Conservation (phyloP, 2,888 invertebrate genomes). For the Rhagonycha lutea region DNA sequence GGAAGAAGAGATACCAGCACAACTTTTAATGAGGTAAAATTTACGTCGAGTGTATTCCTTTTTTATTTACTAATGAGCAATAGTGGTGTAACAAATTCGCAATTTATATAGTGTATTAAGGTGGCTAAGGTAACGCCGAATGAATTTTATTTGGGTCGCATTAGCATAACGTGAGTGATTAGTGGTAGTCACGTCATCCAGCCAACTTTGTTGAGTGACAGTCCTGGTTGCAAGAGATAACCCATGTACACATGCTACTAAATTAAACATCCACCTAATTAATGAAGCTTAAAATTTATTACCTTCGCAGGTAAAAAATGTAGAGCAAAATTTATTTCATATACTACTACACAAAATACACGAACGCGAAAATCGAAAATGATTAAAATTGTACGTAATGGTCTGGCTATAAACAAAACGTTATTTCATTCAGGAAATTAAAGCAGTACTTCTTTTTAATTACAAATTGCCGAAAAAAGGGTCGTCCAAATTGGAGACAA, state of each 20-base stretch:
- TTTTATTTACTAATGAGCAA: conserved; percentile 38
- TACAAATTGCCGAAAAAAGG: background rate
- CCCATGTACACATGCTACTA: conserved; percentile 41
- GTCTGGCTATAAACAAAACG: background rate
- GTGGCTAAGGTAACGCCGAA: conserved; percentile 25
- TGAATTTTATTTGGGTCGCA: conserved; percentile 26
- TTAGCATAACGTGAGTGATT: conserved; percentile 30
- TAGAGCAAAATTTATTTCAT: background rate
- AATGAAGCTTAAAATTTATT: conserved; percentile 53
- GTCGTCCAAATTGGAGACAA: conserved; percentile 11
- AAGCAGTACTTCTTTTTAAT: background rate
- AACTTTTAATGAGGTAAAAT: conserved; percentile 37
- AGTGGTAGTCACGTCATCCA: conserved; percentile 29
- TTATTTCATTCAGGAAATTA: background rate
- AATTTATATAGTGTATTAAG: conserved; percentile 27
- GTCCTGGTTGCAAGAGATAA: conserved; percentile 24
- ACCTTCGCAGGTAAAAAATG: conserved; percentile 33
- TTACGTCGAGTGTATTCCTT: conserved; percentile 31
- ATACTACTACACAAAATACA: background rate
- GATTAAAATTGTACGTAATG: background rate
- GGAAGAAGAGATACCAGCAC: conserved; percentile 17
- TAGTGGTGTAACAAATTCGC: conserved; percentile 34
- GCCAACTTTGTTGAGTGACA: conserved; percentile 25
- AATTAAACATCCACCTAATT: conserved; percentile 56
- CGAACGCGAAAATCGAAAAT: background rate